phyloP scores from a whole-genome alignment of 1,140 invertebrate species.

The Pantala flavescens region DNA sequence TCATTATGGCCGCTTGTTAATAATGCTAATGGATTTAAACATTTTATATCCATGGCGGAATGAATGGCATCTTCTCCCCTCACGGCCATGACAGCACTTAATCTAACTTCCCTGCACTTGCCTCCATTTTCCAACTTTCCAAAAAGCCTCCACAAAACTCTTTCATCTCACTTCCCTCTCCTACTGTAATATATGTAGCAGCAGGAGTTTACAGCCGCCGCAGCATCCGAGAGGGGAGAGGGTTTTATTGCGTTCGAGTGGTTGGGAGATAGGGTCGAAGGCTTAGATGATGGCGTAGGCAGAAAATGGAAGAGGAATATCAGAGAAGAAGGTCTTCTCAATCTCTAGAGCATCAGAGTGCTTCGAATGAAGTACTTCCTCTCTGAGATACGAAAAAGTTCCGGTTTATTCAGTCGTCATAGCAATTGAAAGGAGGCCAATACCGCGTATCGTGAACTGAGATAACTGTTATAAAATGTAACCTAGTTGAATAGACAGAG shows the following conservation, averaged over 20 bases:
- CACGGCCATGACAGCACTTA: background rate
- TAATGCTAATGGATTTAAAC: background rate
- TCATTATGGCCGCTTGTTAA: background rate
- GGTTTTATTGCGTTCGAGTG: background rate
- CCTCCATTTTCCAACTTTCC: background rate
- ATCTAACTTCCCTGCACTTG: background rate
- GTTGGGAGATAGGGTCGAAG: background rate
- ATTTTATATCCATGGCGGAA: background rate
- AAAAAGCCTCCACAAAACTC: background rate
- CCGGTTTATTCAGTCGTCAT: too few species aligned
- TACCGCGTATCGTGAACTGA: too few species aligned
- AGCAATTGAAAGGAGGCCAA: too few species aligned
- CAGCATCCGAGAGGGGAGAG: background rate
- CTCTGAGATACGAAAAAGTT: too few species aligned
- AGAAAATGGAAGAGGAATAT: background rate
- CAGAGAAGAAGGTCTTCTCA: background rate
- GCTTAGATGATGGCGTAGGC: too few species aligned
- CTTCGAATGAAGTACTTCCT: too few species aligned
- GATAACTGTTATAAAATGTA: too few species aligned
- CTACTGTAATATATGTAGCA: conserved; percentile 6
- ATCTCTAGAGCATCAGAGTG: too few species aligned
- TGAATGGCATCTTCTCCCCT: background rate
- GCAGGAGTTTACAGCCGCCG: background rate
- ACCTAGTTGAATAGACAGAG: too few species aligned
- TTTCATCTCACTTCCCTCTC: background rate